A percentile compares a stretch with the other conserved stretches of the same genome.
phyloP scores from a whole-genome alignment of 2,888 invertebrate genomes.

The Panopea generosa region DNA sequence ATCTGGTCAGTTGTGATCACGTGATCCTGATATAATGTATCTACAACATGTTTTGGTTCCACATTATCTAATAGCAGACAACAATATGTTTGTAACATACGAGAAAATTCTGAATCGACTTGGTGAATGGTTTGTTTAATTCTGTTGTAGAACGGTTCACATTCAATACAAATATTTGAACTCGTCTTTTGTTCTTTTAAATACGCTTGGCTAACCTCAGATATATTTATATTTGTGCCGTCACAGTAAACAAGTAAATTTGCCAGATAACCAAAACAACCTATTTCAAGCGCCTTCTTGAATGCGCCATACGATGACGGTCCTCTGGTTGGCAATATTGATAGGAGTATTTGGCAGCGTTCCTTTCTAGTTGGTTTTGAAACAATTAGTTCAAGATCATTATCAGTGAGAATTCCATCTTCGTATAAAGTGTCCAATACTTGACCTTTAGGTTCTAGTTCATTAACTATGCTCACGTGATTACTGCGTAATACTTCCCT shows the following conservation, averaged over 20 bases:
- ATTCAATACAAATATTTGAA: too few species aligned
- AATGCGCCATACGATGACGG: conserved; percentile 62
- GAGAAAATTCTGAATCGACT: too few species aligned
- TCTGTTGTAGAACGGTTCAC: too few species aligned
- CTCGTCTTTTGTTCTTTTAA: too few species aligned
- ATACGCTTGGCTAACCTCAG: too few species aligned
- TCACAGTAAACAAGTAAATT: too few species aligned
- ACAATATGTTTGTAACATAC: conserved; percentile 32
- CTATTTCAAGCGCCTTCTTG: conserved; percentile 34
- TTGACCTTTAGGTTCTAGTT: conserved; percentile 55
- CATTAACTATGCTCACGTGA: conserved; percentile 43
- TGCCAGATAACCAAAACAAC: conserved; percentile 34
- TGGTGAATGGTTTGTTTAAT: too few species aligned
- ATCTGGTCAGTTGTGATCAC: conserved; percentile 52
- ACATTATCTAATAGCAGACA: conserved; percentile 58
- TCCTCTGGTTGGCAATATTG: conserved; percentile 57
- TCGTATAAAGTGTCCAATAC: conserved; percentile 53
- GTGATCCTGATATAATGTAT: conserved; percentile 53
- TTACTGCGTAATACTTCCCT: conserved; percentile 32
- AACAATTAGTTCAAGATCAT: conserved; percentile 57
- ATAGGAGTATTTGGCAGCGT: conserved; percentile 56
- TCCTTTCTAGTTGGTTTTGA: conserved; percentile 47
- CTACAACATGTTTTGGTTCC: conserved; percentile 61
- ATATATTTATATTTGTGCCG: too few species aligned
- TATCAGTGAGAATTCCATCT: conserved; percentile 64